Evolutionary conservation across 2,888 invertebrate genomes (phyloP), one percentile per base, ranked within the genome.

Genomic region (Dryobotodes eremita): DNA sequence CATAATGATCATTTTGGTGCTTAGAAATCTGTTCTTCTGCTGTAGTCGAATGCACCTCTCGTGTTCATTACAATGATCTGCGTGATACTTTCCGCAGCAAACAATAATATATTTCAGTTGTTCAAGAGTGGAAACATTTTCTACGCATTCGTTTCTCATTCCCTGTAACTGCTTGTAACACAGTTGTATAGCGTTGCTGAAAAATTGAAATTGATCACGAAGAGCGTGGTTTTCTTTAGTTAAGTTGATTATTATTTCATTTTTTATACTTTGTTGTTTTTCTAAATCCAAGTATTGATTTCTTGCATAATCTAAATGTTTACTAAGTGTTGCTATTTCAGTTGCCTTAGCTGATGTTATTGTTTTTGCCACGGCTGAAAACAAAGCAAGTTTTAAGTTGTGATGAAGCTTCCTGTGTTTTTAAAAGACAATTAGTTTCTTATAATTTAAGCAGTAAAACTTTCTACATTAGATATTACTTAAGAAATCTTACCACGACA

Each of bases 31-130:
- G 81, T 93, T 94, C 73, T 86, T 93, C 77, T 93, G 93, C 89
- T 94, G 91, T 5, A 94, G 82, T 84, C 90, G 92, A 42, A 81
- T 59, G 53, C 89, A 90, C 81, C 85, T 90, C 73, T 92, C 89
- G 26, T 80, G 87, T 87, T 94, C 92, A 76, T 92, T 94, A 69
- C 80, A 86, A 71, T 89, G 91, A 82, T 94, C 90, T 11, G 93
- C 92, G 77, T 94, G 93, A 76, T 93, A 94, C 74, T 94, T 91
- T 4, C 94, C 93, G 83, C 93, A 95, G 74, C 88, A 89, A 64
- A 92, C 64, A 65, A 95, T 91, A 36, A 95, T 92, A 68, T 93
- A 88, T 77, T 92, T 93, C 26, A 95, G 86, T 88, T 94, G 90
- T 72, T 90, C 85, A 46, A 91, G 76, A 57, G 82, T 77, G 4